These are phyloP conservation scores for Megaceryle torquata DNA, from an alignment of 2,113 vertebrate genomes.

Conservation along the genomic window DNA sequence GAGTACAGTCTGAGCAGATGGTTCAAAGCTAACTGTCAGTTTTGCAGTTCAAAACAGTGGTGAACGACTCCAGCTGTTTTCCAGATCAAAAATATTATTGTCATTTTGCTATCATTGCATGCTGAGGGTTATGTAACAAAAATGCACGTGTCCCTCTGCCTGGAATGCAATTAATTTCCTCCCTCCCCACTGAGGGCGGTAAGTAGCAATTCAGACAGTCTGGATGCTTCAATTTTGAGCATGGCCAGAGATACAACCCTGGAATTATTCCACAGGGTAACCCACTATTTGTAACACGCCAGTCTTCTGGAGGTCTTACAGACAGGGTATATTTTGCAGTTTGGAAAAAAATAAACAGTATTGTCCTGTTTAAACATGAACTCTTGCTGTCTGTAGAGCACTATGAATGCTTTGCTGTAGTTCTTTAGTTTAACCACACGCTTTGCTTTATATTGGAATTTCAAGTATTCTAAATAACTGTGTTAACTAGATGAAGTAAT, in stretches of 20 bases:
- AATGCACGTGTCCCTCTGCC: conserved; percentile 39
- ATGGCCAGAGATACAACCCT: neutral
- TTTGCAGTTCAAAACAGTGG: conserved; percentile 19
- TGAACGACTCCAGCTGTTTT: conserved; percentile 55
- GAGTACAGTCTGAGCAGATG: neutral
- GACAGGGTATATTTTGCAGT: neutral
- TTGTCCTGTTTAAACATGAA: neutral
- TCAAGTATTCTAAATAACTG: neutral
- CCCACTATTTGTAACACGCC: neutral
- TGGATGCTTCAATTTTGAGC: conserved; percentile 23
- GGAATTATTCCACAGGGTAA: neutral
- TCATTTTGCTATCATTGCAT: conserved; percentile 37
- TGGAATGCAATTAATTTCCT: conserved; percentile 66
- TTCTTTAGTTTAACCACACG: neutral
- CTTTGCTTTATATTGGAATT: neutral
- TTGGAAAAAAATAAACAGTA: conserved; percentile 13
- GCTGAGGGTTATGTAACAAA: conserved; percentile 51
- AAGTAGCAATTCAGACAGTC: conserved; percentile 37
- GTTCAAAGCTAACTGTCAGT: conserved; percentile 20
- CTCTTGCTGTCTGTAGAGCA: neutral
- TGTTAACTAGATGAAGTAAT: neutral
- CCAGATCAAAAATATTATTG: conserved; percentile 49
- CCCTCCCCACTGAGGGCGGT: conserved; percentile 7
- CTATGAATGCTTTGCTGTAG: neutral
- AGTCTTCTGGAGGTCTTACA: neutral